Evolutionary conservation across 2,888 invertebrate genomes (phyloP), one percentile per base, ranked within the genome.

Genomic region (Sepiola atlantica): DNA sequence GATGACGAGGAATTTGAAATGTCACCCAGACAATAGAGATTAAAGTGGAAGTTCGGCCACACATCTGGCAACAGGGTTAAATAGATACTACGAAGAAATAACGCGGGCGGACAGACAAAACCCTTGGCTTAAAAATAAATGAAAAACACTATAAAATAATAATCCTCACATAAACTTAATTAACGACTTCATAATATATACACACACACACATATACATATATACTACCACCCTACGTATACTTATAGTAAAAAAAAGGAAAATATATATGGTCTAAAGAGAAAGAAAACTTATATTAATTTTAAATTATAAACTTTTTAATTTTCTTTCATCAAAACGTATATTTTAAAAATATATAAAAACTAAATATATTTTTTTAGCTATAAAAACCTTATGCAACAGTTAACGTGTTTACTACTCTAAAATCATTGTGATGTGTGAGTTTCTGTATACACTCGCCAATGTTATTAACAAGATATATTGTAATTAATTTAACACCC

Each of bases 41-140:
- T 77, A 77, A 14, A n/a, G n/a, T n/a, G n/a, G 77, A 77, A n/a
- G 77, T 77, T 77, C 77, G 77, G 3, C n/a, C 77, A 77, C 77
- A 77, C 77, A 77, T 77, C 77, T 77, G 77, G n/a, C n/a, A 77
- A 77, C 77, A n/a, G 77, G 77, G 77, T n/a, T 77, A 45, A 45
- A 45, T 45, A 45, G 45, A 45, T 16, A 16, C n/a, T 32, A 77
- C 77, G n/a, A n/a, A 4, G 16, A n/a, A n/a, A n/a, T 16, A n/a
- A n/a, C n/a, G 14, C 16, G 14, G n/a, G 16, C 32, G 77, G 32
- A 18, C n/a, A 77, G n/a, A n/a, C 2, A 14, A 77, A 4, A 77
- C n/a, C 14, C 77, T 77, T 45, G 8, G 8, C 45, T 2, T 45
- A 45, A 45, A 45, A 45, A n/a, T n/a, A n/a, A 45, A 45, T 45